Evolutionary conservation across 2,113 vertebrate genomes (phyloP).

Genomic region (Abramis brama): DNA sequence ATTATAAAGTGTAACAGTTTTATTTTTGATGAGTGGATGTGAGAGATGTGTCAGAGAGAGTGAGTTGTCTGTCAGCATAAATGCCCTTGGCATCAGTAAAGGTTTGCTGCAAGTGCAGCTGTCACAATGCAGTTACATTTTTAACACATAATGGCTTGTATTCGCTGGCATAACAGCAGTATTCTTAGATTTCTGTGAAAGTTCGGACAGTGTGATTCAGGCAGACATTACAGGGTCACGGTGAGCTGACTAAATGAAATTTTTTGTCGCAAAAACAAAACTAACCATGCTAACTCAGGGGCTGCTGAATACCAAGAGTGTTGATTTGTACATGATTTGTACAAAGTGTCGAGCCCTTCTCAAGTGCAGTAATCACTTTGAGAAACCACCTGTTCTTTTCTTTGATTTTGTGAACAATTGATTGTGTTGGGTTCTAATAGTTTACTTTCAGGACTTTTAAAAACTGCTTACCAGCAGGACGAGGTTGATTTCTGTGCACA

Average conservation of each 20-base stretch:
- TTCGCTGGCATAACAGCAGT: constrained; percentile 8
- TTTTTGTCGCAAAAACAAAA: background rate
- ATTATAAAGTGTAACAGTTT: background rate
- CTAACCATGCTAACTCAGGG: background rate
- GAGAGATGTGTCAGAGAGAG: background rate
- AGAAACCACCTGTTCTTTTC: constrained; percentile 12
- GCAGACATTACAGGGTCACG: background rate
- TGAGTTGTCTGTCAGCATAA: background rate
- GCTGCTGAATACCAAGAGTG: background rate
- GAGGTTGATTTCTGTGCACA: background rate
- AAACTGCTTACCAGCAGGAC: background rate
- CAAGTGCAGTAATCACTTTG: background rate
- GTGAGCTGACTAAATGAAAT: background rate
- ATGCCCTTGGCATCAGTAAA: background rate
- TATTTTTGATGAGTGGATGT: background rate
- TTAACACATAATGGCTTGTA: constrained; percentile 10
- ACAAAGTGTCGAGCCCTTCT: background rate
- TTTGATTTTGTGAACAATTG: background rate
- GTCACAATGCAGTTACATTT: constrained; percentile 1
- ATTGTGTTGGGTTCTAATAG: background rate
- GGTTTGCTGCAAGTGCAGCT: constrained; percentile 20
- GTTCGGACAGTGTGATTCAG: background rate
- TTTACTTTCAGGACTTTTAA: background rate
- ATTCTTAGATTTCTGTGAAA: constrained; percentile 17
- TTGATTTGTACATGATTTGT: background rate